Evolutionary conservation across 2,113 vertebrate species (phyloP), one percentile per base, ranked within the genome.

Genomic region (Melierax canorus): DNA sequence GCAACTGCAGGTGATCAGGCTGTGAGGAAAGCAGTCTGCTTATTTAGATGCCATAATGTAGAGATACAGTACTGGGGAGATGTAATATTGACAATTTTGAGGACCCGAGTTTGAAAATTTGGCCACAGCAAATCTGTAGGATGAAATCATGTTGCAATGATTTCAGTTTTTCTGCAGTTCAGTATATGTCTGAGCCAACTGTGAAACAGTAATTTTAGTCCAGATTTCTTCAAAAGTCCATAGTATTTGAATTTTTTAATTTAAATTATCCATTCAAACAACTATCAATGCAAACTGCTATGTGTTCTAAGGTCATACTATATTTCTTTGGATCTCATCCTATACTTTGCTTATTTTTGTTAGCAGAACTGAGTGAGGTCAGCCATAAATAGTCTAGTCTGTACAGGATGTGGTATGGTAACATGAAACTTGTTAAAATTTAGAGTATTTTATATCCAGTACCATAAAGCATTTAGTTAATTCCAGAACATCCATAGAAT

Each of bases 221-320:
- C 0, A 0, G 2, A 8, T 80, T 74, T 68, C 15, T 78, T 71
- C 3, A 3, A 4, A 82, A 83, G 16, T 55, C 58, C 1, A 3
- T 64, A 38, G 9, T 17, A 59, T 73, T 80, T 53, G n/a, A 45
- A 2, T 41, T 58, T 46, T 79, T 73, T 50, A 9, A 32, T 72
- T 92, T 66, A 46, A 93, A 50, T 41, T 8, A 73, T 22, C 13
- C 7, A 11, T 84, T 89, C 27, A 55, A 83, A 91, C 19, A 77
- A 19, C 38, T 69, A 18, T 24, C 39, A 39, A 1, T 39, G 32
- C 50, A 62, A 85, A 81, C 18, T 74, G 21, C 26, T 77, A 0
- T 21, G 26, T 60, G 4, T 80, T 90, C n/a, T 74, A 38, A 34
- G 30, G 7, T 87, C 22, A 38, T 83, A 30, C 6, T 32, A 0